phyloP scores from a whole-genome alignment of 2,797 vertebrate species.

The Alcedo quadribrachys region DNA sequence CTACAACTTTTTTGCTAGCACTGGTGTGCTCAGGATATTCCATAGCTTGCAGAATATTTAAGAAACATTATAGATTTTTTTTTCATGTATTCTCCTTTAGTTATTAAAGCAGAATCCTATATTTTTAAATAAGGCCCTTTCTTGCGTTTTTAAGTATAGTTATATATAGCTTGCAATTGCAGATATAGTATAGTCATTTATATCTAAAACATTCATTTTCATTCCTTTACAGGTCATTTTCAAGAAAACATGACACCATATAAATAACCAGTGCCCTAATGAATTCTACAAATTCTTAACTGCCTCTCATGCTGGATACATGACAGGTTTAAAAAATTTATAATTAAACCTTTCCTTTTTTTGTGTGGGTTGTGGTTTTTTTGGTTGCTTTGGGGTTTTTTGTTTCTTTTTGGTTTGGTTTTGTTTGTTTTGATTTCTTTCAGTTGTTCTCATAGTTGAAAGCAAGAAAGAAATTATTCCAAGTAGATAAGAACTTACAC shows the following conservation, averaged over 20 bases:
- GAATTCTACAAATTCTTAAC: slow-evolving; percentile 25
- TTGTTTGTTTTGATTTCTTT: slow-evolving; percentile 10
- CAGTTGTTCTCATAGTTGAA: slow-evolving; percentile 34
- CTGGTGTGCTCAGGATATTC: slow-evolving; percentile 41
- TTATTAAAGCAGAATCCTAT: slow-evolving; percentile 10
- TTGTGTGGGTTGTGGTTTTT: slow-evolving; percentile 5
- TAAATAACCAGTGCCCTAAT: neutral
- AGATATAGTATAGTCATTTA: neutral
- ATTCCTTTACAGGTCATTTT: slow-evolving; percentile 20
- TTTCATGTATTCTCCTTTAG: slow-evolving; percentile 12
- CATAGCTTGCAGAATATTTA: slow-evolving; percentile 39
- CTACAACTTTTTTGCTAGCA: slow-evolving; percentile 71
- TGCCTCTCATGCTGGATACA: neutral
- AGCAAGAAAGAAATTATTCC: slow-evolving; percentile 52
- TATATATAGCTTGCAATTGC: neutral
- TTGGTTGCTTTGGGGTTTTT: neutral
- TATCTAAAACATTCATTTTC: slow-evolving; percentile 23
- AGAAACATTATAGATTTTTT: slow-evolving; percentile 7
- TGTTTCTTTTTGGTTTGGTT: neutral
- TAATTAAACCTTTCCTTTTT: neutral
- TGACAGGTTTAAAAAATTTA: slow-evolving; percentile 39
- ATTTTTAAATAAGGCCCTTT: slow-evolving; percentile 12
- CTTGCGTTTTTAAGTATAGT: slow-evolving; percentile 9
- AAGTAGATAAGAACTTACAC: slow-evolving; percentile 39
- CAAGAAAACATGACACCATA: slow-evolving; percentile 23